Base-by-base conservation (phyloP, 2,797 vertebrate genomes). In the Hoplostethus mediterraneus region DNA sequence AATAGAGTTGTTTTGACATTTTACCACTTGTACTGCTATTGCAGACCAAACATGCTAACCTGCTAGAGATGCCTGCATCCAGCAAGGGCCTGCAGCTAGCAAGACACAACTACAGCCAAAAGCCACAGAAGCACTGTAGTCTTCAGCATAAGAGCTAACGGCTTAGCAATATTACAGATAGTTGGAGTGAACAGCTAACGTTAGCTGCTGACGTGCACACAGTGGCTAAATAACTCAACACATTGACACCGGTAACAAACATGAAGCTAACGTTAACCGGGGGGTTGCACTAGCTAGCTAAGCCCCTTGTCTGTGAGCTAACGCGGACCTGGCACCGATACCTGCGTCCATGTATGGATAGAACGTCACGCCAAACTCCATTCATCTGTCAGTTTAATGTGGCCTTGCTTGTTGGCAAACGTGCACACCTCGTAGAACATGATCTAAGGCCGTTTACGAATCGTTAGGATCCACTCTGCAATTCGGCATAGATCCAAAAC, bases 41-140 rank as follows among this genome's bases (percentile, higher is more conserved):
- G 4, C 52, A 64, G 5, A 49, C 52, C 16, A 17, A 16, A 40
- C 45, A 45, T 56, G 57, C 42, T 62, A 51, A 31, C 9, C 45
- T 21, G 11, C 11, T 28, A 64, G 12, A 53, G 10, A 14, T 47
- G 65, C 25, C 3, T 16, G 73, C 67, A 63, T 67, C 52, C 63
- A 45, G 58, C 52, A 56, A 68, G 65, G 87, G 87, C 87, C 87
- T 91, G 79, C 73, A 85, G 75, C 81, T 81, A 78, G 67, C 80
- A 16, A 42, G 16, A 54, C 40, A 28, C 55, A 25, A 42, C 45
- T 16, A 45, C 68, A 72, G 75, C 69, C 67, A 54, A 45, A 13
- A 16, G 44, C 7, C 52, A 11, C 11, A n/a, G 65, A 55, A n/a
- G 44, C 40, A 31, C 25, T 25, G 56, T 2, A 13, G 0, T 47